Base-by-base conservation (phyloP, 2,113 vertebrate genomes). In the Tursiops truncatus region DNA sequence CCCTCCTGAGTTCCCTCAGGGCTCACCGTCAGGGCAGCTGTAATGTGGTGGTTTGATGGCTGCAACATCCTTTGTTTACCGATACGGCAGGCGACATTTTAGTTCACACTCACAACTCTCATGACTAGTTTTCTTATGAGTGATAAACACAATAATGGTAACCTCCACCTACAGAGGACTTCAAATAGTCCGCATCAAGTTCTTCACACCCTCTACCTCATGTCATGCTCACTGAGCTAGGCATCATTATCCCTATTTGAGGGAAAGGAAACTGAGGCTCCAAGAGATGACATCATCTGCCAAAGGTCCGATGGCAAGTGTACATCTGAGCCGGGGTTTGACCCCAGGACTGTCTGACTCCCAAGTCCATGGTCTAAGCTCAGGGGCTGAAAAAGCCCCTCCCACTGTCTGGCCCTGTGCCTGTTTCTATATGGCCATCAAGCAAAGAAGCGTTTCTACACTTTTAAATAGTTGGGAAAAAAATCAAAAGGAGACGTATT, bases 341-440 rank as follows among this genome's bases (percentile, higher is more conserved):
- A 79, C 28, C 8, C 41, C 53, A 71, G 62, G 25, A 1, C 26
- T 15, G 5, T 14, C 31, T 83, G 73, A 77, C 14, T 53, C 25
- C 13, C 50, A 68, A 28, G 21, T 77, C 38, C 47, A 73, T 0
- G 1, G 31, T 18, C 53, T 31, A n/a, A 10, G 36, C 14, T 28
- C 11, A 47, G 8, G 9, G 33, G 4, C 38, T 81, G 63, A 14
- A 26, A 87, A 68, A 33, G 38, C 14, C 5, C 53, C 44, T 93
- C 38, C 20, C 12, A 0, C 0, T 13, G 0, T 44, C 44, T 63
- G 44, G 36, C 56, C 38, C 0, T 13, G 50, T 4, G 28, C 12
- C 68, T 47, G 6, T 63, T 86, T 77, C 83, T 28, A 0, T 31
- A 26, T 6, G 50, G 31, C 60, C 23, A 26, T 70, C 56, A 58